Percentiles rank a stretch among this genome's conserved stretches.
Conservation (phyloP, 2,113 vertebrate species). For the Ranitomeya variabilis region DNA sequence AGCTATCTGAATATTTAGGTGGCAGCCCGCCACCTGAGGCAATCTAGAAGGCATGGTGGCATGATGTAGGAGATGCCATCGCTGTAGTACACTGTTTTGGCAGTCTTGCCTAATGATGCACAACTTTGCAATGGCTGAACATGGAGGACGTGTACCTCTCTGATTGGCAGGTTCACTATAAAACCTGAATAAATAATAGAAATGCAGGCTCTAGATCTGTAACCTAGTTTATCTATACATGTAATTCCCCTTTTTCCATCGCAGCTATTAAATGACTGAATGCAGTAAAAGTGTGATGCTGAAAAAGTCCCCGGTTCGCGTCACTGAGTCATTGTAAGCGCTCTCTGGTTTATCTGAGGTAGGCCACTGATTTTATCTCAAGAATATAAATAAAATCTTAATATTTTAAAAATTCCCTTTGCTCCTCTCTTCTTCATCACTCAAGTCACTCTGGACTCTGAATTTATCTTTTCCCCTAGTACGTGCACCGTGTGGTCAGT, state of each 20-base stretch:
- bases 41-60: no score
- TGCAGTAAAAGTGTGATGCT: not conserved
- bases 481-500: not conserved
- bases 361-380: not conserved
- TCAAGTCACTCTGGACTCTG: not conserved
- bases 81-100: no score
- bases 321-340: not conserved
- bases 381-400: not conserved
- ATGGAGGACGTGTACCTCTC: no score
- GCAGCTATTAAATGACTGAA: not conserved
- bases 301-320: conserved; percentile 1
- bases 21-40: no score
- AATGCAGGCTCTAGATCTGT: not conserved
- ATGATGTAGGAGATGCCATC: no score
- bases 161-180: not conserved
- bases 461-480: conserved; percentile 6
- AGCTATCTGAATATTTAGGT: no score
- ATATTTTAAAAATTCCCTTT: not conserved
- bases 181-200: not conserved
- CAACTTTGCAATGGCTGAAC: not conserved
- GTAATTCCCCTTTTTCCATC: not conserved
- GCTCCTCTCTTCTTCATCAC: not conserved
- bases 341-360: not conserved
- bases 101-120: not conserved
- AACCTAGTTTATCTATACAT: not conserved